Evolutionary conservation across 64 coral and sea anemone genomes (phyloP).

Genomic region (Cladopsammia gracilis): DNA sequence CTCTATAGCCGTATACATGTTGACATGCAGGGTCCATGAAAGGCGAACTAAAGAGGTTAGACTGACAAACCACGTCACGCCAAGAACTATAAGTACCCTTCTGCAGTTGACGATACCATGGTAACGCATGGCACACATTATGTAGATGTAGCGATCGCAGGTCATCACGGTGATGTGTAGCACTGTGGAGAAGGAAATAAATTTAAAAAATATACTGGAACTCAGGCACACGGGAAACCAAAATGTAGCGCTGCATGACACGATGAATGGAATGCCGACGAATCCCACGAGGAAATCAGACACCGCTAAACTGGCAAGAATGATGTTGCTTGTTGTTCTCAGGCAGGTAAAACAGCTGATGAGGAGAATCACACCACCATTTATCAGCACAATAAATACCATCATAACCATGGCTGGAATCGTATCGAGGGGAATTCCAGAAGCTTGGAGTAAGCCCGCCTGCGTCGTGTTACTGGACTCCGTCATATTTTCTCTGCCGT

Average conservation of each 20-base stretch:
- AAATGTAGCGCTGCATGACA: constrained; percentile 18
- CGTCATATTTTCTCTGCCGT: background rate
- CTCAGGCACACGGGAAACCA: constrained; percentile 1
- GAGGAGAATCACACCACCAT: constrained; percentile 31
- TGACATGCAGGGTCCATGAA: constrained; percentile 31
- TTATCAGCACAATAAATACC: constrained; percentile 27
- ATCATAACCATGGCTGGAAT: constrained; percentile 41
- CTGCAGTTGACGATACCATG: constrained; percentile 15
- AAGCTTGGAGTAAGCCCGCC: background rate
- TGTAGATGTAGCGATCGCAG: constrained; percentile 64
- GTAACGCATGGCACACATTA: constrained; percentile 53
- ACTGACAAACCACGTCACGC: constrained; percentile 24
- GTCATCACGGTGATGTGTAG: constrained; percentile 69
- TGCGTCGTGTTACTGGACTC: background rate
- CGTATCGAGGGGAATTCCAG: background rate
- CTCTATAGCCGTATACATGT: constrained; percentile 3
- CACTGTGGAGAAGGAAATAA: constrained; percentile 58
- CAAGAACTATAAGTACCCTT: constrained; percentile 8
- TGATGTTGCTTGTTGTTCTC: constrained; percentile 47
- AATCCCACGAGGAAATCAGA: constrained; percentile 62
- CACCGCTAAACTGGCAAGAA: constrained; percentile 48
- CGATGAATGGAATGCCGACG: constrained; percentile 30
- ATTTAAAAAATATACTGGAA: constrained; percentile 45
- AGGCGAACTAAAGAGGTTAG: constrained; percentile 39
- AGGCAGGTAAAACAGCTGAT: constrained; percentile 27